A percentile compares a stretch with the other conserved stretches of the same genome.
These are phyloP conservation scores for Drosophila santomea DNA, from an alignment of 1,140 invertebrate genomes.

Conservation along the genomic window DNA sequence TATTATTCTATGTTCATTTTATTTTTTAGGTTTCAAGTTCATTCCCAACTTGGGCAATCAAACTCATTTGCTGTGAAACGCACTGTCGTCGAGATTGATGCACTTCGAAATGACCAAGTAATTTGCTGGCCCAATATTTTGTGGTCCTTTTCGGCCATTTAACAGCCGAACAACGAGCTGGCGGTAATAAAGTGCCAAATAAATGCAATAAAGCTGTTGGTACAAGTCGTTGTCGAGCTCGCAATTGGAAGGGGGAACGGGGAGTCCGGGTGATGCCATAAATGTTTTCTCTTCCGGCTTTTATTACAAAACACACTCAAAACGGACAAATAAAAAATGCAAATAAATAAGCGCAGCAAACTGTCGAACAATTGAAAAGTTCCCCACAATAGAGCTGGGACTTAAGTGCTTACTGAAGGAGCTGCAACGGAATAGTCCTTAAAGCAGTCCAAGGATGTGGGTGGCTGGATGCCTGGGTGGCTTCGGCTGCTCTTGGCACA, in stretches of 20 bases:
- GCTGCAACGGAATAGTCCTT: conserved; percentile 59
- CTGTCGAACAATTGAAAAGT: conserved; percentile 80
- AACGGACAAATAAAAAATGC: conserved; percentile 59
- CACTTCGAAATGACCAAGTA: conserved; percentile 76
- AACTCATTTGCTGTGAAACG: conserved; percentile 7
- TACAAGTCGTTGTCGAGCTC: conserved; percentile 38
- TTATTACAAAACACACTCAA: conserved; percentile 81
- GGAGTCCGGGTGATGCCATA: conserved; percentile 11
- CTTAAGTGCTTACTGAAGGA: conserved; percentile 75
- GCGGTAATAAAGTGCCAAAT: conserved; percentile 81
- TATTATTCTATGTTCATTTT: too few relatives aligned
- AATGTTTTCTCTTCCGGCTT: conserved; percentile 73
- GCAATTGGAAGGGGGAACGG: background rate
- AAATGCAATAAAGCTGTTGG: conserved; percentile 79
- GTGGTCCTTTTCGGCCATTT: conserved; percentile 64
- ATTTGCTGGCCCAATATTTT: conserved; percentile 77
- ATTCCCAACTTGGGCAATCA: too few relatives aligned
- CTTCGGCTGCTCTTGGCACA: conserved; percentile 11
- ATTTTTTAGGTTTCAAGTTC: too few relatives aligned
- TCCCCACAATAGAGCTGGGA: conserved; percentile 59
- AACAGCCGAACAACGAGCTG: conserved; percentile 55
- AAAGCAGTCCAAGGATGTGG: conserved; percentile 45
- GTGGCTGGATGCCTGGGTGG: conserved; percentile 1
- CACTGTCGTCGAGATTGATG: conserved; percentile 38
- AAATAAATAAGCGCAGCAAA: conserved; percentile 77